A percentile compares a stretch with the other conserved stretches of the same genome.
These are phyloP conservation scores for Sebastes ruberrimus DNA, from an alignment of 2,797 vertebrate species.

Conservation along the genomic window DNA sequence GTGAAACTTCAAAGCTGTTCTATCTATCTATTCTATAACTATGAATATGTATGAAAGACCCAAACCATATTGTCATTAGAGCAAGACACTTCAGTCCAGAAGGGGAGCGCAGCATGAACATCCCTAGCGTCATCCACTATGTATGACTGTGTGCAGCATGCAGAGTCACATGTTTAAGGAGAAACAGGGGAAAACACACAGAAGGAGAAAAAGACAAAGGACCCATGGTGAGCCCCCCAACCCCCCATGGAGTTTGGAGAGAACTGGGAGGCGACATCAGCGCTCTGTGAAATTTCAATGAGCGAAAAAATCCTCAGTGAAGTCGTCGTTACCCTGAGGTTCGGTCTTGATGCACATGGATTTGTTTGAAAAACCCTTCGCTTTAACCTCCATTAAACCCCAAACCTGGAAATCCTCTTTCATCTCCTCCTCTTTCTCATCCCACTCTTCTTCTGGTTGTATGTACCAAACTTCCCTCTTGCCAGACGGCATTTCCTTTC, in stretches of 20 bases:
- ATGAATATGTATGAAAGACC: neutral
- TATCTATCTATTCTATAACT: neutral
- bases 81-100: neutral
- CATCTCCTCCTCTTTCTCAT: neutral
- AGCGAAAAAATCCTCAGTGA: neutral
- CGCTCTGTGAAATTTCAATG: conserved; percentile 1
- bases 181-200: neutral
- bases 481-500: neutral
- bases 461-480: neutral
- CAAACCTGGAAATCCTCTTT: conserved; percentile 15
- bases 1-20: conserved; percentile 2
- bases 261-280: conserved; percentile 8
- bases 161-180: neutral
- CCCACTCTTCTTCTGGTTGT: neutral
- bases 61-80: conserved; percentile 18
- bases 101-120: conserved; percentile 16
- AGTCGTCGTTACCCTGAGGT: conserved; percentile 3
- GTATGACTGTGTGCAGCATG: neutral
- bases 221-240: conserved; percentile 11
- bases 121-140: neutral
- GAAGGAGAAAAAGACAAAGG: conserved; percentile 24
- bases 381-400: conserved; percentile 30
- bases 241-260: conserved; percentile 4
- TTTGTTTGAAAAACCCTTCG: conserved; percentile 33
- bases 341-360: conserved; percentile 1